Conservation (phyloP, 2,888 invertebrate genomes). For the Scaptomyza flava region DNA sequence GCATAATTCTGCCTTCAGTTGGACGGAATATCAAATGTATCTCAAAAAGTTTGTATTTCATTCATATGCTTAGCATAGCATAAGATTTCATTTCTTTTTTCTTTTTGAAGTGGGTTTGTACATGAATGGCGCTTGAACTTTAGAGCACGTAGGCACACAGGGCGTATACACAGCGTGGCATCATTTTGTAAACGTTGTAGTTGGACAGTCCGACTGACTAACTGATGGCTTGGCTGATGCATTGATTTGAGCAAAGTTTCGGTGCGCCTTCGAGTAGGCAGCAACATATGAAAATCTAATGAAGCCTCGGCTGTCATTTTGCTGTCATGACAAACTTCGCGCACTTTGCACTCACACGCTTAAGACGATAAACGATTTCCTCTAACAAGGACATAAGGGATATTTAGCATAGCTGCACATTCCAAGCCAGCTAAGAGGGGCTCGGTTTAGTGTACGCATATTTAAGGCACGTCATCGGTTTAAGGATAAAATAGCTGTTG, state of each 20-base stretch:
- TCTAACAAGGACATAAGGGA: slow-evolving; percentile 60
- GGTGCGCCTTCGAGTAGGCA: slow-evolving; percentile 18
- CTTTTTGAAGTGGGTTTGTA: slow-evolving; percentile 1
- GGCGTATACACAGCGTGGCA: slow-evolving; percentile 29
- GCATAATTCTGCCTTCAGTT: slow-evolving; percentile 1
- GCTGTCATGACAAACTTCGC: slow-evolving; percentile 23
- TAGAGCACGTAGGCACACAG: slow-evolving; percentile 54
- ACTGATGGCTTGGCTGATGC: slow-evolving; percentile 13
- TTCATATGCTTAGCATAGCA: too few species aligned
- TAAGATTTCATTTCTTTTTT: not conserved
- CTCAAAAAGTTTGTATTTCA: not conserved
- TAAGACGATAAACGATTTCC: slow-evolving; percentile 46
- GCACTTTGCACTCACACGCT: slow-evolving; percentile 35
- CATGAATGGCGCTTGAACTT: slow-evolving; percentile 3
- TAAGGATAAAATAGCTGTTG: slow-evolving; percentile 39
- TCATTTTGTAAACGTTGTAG: slow-evolving; percentile 43
- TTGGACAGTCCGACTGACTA: slow-evolving; percentile 24
- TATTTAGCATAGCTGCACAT: slow-evolving; percentile 58
- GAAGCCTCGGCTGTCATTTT: slow-evolving; percentile 16
- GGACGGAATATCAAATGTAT: not conserved
- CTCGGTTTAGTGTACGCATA: slow-evolving; percentile 65
- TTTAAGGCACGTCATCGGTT: slow-evolving; percentile 60
- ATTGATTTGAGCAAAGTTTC: slow-evolving; percentile 30
- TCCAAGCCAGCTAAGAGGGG: slow-evolving; percentile 1
- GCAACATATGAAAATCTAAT: slow-evolving; percentile 42